Percentiles rank a stretch among this genome's conserved stretches.
Conservation (phyloP, 2,113 vertebrate genomes). For the Orthonyx spaldingii region DNA sequence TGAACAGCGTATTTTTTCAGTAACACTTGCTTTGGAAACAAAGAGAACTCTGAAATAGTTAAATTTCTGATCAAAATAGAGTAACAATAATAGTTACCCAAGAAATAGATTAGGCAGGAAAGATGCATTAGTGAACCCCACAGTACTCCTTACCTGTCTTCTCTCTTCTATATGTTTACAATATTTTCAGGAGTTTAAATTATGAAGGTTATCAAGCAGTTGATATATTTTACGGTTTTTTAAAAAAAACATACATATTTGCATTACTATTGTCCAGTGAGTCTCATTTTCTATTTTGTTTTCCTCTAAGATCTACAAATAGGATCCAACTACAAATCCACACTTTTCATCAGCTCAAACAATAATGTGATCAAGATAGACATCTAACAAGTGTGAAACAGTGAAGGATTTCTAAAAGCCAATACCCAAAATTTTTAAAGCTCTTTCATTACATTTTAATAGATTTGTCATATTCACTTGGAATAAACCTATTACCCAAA, state of each 20-base stretch:
- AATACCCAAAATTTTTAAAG: neutral
- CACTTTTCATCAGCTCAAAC: neutral
- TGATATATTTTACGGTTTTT: neutral
- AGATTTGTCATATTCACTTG: neutral
- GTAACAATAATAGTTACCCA: neutral
- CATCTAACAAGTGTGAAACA: neutral
- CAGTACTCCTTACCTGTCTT: neutral
- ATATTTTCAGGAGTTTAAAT: neutral
- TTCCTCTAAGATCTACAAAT: neutral
- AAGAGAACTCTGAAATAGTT: neutral
- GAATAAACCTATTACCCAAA: neutral
- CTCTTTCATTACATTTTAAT: neutral
- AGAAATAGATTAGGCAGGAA: neutral
- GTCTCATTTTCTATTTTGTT: neutral
- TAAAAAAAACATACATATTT: neutral
- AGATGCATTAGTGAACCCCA: neutral
- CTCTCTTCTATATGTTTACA: neutral
- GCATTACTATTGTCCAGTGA: neutral
- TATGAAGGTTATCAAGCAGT: neutral
- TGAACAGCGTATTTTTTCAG: neutral
- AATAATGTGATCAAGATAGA: neutral
- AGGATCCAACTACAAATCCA: neutral
- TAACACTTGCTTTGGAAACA: neutral
- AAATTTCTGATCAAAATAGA: neutral
- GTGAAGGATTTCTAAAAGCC: neutral